Conservation (phyloP, 2,797 vertebrate genomes). For the Chromis chromis region DNA sequence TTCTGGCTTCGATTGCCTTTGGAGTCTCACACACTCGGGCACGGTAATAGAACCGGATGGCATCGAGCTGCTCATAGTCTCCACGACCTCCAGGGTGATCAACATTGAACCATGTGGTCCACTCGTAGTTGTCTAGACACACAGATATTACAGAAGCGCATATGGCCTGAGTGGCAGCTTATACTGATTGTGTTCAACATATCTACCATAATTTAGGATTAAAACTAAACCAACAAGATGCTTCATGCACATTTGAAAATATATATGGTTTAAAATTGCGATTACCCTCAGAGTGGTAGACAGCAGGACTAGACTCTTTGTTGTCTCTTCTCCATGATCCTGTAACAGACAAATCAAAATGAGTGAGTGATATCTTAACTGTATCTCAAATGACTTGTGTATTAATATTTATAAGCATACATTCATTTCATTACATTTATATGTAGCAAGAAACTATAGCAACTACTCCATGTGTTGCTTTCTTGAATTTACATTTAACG, state of each 20-base stretch:
- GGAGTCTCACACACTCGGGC: constrained; percentile 86
- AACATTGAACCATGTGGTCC: constrained; percentile 94
- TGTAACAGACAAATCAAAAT: constrained; percentile 45
- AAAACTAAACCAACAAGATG: background rate
- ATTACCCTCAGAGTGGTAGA: constrained; percentile 72
- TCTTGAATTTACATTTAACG: background rate
- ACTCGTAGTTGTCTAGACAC: constrained; percentile 83
- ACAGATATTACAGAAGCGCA: constrained; percentile 29
- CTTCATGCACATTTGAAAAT: background rate
- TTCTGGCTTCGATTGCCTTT: constrained; percentile 87
- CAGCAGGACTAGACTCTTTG: constrained; percentile 48
- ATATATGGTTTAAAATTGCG: constrained; percentile 1
- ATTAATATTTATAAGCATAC: background rate
- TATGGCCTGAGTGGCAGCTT: background rate
- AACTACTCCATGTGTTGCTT: background rate
- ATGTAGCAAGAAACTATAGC: background rate
- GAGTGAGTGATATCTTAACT: background rate
- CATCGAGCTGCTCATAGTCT: constrained; percentile 91
- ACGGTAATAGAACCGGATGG: constrained; percentile 91
- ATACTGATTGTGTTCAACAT: background rate
- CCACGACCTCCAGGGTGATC: constrained; percentile 92
- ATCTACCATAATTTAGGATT: background rate
- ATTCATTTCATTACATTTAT: background rate
- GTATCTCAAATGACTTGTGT: background rate
- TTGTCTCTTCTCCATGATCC: constrained; percentile 69